Evolutionary conservation across 1,140 invertebrate species (phyloP), one percentile per base, ranked within the genome.

Genomic region (Listronotus oregonensis): DNA sequence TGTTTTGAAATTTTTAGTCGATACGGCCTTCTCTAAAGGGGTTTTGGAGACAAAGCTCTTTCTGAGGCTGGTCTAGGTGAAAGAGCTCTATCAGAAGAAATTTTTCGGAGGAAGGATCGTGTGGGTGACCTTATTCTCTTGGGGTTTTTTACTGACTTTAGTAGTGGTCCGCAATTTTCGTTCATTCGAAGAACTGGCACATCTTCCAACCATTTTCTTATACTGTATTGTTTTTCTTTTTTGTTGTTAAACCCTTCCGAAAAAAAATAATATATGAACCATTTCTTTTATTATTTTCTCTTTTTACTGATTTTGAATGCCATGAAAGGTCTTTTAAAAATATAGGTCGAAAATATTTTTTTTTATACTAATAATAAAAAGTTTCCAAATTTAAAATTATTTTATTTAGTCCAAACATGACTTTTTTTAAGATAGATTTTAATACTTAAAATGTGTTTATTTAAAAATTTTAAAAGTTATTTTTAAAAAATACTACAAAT

Each of bases 181-280:
- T 51, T 39, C 12, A 37, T 6, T 51, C 46, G 12, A 14, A 78
- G 61, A 31, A 77, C 42, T 37, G 87, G 85, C 12, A 93, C 86
- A 73, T 91, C 87, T 74, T 91, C 89, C 18, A 93, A 73, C 91
- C 90, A 91, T 74, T 91, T 88, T 61, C 89, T 80, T 6, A 93
- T 90, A 71, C 84, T 89, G 63, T 82, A 82, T 71, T 89, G 84
- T 73, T 91, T 89, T 79, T 83, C 63, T 92, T 89, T 4, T 43
- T 64, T 7, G 34, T 57, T 10, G 54, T 40, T 14, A 37, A 49
- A 56, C 54, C n/a, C n/a, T n/a, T n/a, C 54, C 42, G 17, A 1
- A 11, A n/a, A 49, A 49, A 14, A 49, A 49, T n/a, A 49, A 17
- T 49, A 27, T 27, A 27, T 27, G 21, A 3, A 27, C 5, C 21